Base-by-base conservation (phyloP, 2,888 invertebrate species). In the Pollenia amentaria region DNA sequence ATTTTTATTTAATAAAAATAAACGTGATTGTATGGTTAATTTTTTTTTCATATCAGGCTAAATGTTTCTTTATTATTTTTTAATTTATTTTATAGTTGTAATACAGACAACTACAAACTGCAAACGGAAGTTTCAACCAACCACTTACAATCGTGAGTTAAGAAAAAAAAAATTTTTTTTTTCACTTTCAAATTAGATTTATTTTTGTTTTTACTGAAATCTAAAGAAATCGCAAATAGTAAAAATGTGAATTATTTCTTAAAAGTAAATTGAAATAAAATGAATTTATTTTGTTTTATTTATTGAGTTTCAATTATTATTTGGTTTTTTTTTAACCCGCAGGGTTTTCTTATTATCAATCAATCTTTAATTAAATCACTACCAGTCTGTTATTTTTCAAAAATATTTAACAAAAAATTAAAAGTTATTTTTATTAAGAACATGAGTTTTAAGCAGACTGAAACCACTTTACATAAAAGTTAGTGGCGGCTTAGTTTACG, bases 61-160 rank as follows among this genome's bases (percentile, higher is more conserved):
- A 85, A 67, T 76, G 62, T 53, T 57, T 46, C 80, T 46, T 51
- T 38, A 62, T 64, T 42, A n/a, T 64, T 14, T 44, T 53, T 73
- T 60, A 51, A 6, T 76, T 44, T 42, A 21, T 77, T 73, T 69
- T 57, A 69, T 62, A 53, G 57, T 46, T 73, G 79, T 69, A 64
- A 67, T 65, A 18, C 72, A 72, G 29, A 18, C 69, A 48, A 46
- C 40, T 46, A 55, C 44, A 44, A 60, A 65, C 55, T 57, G 84
- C 85, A 16, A 85, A 85, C 85, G 85, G 81, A 82, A 85, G 81
- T 85, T 78, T 53, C 53, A 73, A 85, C 53, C 53, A 73, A 85
- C 81, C 81, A 62, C 81, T 85, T 78, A 51, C 60, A 82, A 69
- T 85, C 81, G 85, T 85, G 85, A 85, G 78, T 81, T 75, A 75